Evolutionary conservation across 2,797 vertebrate genomes (phyloP).

Genomic region (Poeciliopsis presidionis): DNA sequence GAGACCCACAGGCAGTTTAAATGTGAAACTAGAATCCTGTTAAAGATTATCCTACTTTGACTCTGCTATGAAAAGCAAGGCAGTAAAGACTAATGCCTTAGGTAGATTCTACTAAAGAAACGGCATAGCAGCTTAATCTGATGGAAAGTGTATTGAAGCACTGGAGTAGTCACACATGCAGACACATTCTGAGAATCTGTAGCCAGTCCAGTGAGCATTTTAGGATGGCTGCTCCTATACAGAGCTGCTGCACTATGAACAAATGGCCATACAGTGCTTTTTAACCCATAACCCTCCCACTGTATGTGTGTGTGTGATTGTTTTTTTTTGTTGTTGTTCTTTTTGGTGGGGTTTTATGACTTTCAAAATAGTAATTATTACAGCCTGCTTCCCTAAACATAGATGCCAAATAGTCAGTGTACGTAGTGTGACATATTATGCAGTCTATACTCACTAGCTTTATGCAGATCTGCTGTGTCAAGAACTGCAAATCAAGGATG

Average conservation of each 20-base stretch:
- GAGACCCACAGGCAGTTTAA: background rate
- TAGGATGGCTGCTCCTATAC: constrained; percentile 37
- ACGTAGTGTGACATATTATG: constrained; percentile 15
- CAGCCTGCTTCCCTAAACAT: constrained; percentile 23
- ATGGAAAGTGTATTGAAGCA: constrained; percentile 65
- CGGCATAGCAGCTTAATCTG: constrained; percentile 59
- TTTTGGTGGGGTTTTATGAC: constrained; percentile 14
- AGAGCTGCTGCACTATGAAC: constrained; percentile 18
- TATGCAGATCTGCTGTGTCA: constrained; percentile 19
- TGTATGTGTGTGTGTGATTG: background rate
- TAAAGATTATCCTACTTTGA: constrained; percentile 31
- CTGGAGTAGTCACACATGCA: constrained; percentile 26
- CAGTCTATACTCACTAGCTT: constrained; percentile 6
- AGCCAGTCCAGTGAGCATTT: constrained; percentile 55
- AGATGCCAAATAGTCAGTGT: constrained; percentile 15
- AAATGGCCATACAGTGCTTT: constrained; percentile 9
- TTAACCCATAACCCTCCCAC: background rate
- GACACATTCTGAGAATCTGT: constrained; percentile 40
- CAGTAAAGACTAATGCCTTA: constrained; percentile 33
- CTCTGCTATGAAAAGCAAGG: constrained; percentile 29
- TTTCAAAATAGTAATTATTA: constrained; percentile 14
- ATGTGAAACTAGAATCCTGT: constrained; percentile 8
- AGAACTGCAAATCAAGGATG: constrained; percentile 13
- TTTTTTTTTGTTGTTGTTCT: background rate
- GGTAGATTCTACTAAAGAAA: constrained; percentile 40